Evolutionary conservation across 2,888 invertebrate species (phyloP).

Genomic region (Busseola fusca): DNA sequence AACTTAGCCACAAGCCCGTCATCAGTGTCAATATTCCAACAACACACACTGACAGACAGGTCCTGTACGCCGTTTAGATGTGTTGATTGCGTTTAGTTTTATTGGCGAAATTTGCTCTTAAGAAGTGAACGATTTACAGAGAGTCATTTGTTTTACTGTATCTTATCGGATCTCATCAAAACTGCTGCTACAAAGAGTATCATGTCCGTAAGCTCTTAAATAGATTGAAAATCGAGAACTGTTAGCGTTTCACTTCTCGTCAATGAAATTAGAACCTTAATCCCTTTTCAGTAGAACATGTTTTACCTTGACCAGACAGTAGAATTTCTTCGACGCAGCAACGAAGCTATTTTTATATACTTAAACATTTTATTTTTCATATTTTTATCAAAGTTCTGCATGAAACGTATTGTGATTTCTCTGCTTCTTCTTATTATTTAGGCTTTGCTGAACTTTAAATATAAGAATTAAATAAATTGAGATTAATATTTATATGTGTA

Average conservation of each 20-base stretch:
- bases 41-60: background rate
- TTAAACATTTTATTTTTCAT: slow-evolving; percentile 51
- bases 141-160: background rate
- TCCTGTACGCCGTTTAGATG: background rate
- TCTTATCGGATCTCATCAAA: background rate
- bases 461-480: slow-evolving; percentile 55
- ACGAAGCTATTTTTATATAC: slow-evolving; percentile 52
- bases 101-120: background rate
- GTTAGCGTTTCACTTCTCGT: background rate
- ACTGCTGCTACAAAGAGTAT: background rate
- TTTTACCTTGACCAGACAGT: slow-evolving; percentile 67
- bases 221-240: slow-evolving; percentile 4
- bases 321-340: slow-evolving; percentile 61
- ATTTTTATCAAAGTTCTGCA: slow-evolving; percentile 66
- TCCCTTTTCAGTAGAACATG: slow-evolving; percentile 50
- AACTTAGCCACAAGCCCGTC: no score
- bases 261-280: slow-evolving; percentile 24
- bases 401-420: slow-evolving; percentile 69
- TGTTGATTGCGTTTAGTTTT: background rate
- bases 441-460: slow-evolving; percentile 79
- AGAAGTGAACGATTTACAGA: no score
- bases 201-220: background rate
- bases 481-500: slow-evolving; percentile 51
- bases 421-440: slow-evolving; percentile 86
- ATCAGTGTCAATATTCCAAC: background rate